phyloP scores from a whole-genome alignment of 2,797 vertebrate species.

The Periparus ater region DNA sequence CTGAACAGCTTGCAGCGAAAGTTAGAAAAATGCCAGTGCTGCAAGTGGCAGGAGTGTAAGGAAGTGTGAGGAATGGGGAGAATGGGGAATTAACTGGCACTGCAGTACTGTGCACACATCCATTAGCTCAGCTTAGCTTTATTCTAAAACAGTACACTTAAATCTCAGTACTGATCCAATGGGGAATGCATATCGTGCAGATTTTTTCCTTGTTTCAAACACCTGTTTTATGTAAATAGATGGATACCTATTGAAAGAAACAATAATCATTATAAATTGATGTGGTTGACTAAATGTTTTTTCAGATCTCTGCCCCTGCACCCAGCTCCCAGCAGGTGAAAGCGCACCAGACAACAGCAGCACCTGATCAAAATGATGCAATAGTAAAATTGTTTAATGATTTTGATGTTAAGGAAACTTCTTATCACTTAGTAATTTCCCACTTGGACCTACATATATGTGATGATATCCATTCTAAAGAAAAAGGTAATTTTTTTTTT shows the following conservation, averaged over 20 bases:
- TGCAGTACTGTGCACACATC: not conserved
- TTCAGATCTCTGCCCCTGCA: conserved; percentile 82
- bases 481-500: conserved; percentile 83
- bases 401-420: conserved; percentile 95
- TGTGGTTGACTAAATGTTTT: conserved; percentile 51
- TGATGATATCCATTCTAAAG: conserved; percentile 92
- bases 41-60: not conserved
- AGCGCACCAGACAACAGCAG: conserved; percentile 81
- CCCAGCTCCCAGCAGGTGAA: conserved; percentile 87
- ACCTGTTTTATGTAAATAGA: not conserved
- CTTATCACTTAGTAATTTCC: conserved; percentile 95
- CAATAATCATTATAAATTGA: not conserved
- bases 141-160: not conserved
- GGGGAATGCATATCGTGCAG: not conserved
- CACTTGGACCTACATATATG: conserved; percentile 98
- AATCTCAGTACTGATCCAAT: not conserved
- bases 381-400: conserved; percentile 90
- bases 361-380: conserved; percentile 86
- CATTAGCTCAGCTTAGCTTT: not conserved
- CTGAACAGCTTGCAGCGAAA: not conserved
- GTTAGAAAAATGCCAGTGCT: not conserved
- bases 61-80: not conserved
- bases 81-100: not conserved
- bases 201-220: not conserved
- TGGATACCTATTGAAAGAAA: not conserved